Evolutionary conservation across 2,888 invertebrate species (phyloP), one percentile per base, ranked within the genome.

Genomic region (Mantis religiosa): DNA sequence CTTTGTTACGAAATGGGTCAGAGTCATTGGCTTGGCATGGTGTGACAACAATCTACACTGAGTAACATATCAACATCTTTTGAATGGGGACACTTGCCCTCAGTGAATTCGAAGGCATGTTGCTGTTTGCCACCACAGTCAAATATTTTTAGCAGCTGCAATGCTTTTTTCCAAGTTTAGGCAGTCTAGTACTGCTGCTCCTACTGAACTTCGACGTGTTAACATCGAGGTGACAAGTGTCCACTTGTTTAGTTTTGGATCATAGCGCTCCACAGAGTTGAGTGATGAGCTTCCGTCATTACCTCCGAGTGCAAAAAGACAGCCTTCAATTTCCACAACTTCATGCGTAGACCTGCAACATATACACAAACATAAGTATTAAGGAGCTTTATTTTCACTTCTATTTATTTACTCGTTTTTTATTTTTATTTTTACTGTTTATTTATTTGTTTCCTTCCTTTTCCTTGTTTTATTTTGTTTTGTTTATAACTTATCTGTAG

Each of bases 261-360:
- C 96, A 91, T 95, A 96, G 90, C 95, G 94, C 92, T 96, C 96
- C 41, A 96, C 95, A 0, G 96, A 95, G 92, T 96, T 96, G 27
- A 96, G 93, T 90, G 96, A 96, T 6, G 95, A 95, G 89, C 95
- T 95, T 30, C 96, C 96, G 91, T 96, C 96, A 91, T 96, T 96
- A 41, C 96, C 96, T 41, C 96, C 96, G 82, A 96, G 92, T 0
- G 96, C 95, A 91, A 95, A 95, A 41, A 96, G 93, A 88, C 93
- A 94, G 12, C 95, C 95, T 89, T 95, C 95, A 89, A 96, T 95
- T 89, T 95, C 94, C 1, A 96, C 95, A 20, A 96, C 94, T 93
- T 96, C 96, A 91, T 96, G 96, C 0, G 96, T 96, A 41, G 96
- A 96, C 91, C 96, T 95, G 91, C 2, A 92, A 71, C 25, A 71